These are phyloP conservation scores for Eulemur mongoz DNA, from an alignment of 2,797 vertebrate species.

Conservation along the genomic window DNA sequence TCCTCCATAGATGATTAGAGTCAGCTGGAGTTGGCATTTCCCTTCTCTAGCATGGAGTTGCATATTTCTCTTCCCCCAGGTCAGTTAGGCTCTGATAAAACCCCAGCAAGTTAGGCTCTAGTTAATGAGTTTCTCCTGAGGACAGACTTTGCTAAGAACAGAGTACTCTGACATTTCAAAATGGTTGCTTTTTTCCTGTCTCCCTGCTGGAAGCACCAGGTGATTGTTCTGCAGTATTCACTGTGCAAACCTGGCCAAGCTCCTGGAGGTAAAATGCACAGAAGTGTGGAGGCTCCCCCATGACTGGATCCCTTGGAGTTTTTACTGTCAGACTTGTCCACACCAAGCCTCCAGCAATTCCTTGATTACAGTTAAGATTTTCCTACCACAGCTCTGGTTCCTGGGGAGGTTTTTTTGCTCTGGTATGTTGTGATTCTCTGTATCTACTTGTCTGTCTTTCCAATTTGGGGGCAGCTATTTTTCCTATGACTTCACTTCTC, in stretches of 20 bases:
- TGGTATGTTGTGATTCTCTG: background rate
- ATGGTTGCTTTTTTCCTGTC: background rate
- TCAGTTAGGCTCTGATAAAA: background rate
- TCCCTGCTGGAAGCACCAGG: background rate
- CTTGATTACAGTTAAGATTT: background rate
- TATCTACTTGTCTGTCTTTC: background rate
- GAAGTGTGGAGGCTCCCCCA: accelerated
- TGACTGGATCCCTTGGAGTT: background rate
- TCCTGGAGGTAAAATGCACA: background rate
- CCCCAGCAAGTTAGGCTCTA: background rate
- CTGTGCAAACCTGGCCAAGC: background rate
- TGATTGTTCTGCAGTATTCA: background rate
- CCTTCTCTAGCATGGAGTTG: background rate
- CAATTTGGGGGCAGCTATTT: background rate
- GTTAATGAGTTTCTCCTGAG: background rate
- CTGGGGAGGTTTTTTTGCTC: background rate
- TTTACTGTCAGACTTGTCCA: background rate
- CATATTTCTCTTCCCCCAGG: background rate
- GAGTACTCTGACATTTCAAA: background rate
- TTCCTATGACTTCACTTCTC: background rate
- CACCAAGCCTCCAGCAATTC: too few species aligned
- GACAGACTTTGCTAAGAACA: background rate
- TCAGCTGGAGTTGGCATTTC: background rate
- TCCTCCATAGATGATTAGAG: too few species aligned
- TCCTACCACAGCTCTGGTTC: background rate